Evolutionary conservation across 2,113 vertebrate species (phyloP), one percentile per base, ranked within the genome.

Genomic region (Anhinga rufa): DNA sequence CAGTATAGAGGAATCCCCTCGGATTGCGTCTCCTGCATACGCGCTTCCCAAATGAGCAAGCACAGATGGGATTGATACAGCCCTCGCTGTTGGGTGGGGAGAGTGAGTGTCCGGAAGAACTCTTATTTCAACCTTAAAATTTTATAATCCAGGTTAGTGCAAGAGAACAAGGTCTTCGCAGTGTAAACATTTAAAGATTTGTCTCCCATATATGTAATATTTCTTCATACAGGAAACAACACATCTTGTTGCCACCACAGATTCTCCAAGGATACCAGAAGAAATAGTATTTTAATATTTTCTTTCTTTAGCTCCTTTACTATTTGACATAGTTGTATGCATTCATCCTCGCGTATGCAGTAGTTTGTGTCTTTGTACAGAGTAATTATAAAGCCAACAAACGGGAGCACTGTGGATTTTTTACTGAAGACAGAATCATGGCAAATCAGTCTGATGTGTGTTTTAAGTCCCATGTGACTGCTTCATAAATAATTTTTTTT

Each of bases 401-500:
- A 34, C 52, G 48, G 78, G 36, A 88, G 48, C 76, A 51, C 31
- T 58, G 0, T 61, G 44, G 34, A 9, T 3, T 25, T 89, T 92
- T 89, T 38, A 42, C 40, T 93, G 66, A 70, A 70, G 61, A 62
- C 58, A 49, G 70, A 84, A 85, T 87, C 26, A 46, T 29, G n/a
- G 62, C 74, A 77, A 44, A 58, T 91, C 78, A 66, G 40, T 66
- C 48, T 70, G 69, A 61, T 34, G n/a, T 11, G 1, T 70, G 51
- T 69, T 93, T 93, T 82, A 76, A 91, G 82, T 61, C 84, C 70
- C 11, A 1, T 85, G 44, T 87, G 84, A 82, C 84, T 80, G n/a
- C 95, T 88, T 93, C 81, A 96, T 94, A 96, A 95, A 95, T 92
- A 78, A 91, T 76, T 86, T 95, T 84, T 8, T 46, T 20, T 9